Base-by-base conservation (phyloP, 2,113 vertebrate genomes). In the Gobius niger region DNA sequence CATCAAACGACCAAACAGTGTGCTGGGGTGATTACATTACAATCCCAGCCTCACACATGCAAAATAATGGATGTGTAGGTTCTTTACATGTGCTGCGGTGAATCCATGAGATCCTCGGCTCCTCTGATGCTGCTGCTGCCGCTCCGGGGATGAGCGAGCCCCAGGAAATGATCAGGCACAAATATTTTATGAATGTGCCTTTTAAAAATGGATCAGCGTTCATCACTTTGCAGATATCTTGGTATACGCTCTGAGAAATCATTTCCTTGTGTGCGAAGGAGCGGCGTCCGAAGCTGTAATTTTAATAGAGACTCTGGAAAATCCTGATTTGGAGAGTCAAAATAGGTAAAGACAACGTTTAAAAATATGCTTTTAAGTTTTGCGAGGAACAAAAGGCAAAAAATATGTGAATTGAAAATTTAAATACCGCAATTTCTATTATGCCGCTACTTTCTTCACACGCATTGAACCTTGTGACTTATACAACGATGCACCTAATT, bases 151-250 rank as follows among this genome's bases (percentile, higher is more conserved):
- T 72, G 79, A 73, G 73, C 44, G 60, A 60, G 67, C 77, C 80
- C 73, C 24, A 76, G 76, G 82, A 85, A 87, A 85, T 83, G 44
- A 81, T 47, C 63, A 80, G 67, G 76, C 65, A 60, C 85, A 80
- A 70, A 87, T 89, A 76, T 85, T 84, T 85, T 88, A 90, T 90
- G 86, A 88, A 91, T 87, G 75, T 65, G 18, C 65, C 73, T 85
- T 85, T 90, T 90, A 92, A 90, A 91, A 86, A 89, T 90, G n/a
- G 44, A 92, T 88, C 86, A 54, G 56, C 46, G 53, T 84, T 88
- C 82, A 87, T 89, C 86, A 85, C 70, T 82, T 83, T 54, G 75
- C 67, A 81, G 81, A 86, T 82, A 83, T 85, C 79, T 77, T 78
- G 24, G 24, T 73, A 73, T 88, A 82, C 84, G 70, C 70, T 80